phyloP scores from a whole-genome alignment of 2,797 vertebrate genomes.

The Anguilla anguilla region DNA sequence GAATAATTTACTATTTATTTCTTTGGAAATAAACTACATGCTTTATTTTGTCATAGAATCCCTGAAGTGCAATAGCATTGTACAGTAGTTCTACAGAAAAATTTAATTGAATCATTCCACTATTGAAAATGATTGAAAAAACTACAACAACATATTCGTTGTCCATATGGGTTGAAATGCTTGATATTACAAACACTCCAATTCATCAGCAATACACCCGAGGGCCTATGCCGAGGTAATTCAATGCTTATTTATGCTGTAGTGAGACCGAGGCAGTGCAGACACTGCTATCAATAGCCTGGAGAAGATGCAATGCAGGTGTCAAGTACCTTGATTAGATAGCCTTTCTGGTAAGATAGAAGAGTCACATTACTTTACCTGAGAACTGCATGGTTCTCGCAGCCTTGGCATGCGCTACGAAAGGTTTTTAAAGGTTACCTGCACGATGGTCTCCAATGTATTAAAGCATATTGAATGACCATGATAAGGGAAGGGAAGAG shows the following conservation, averaged over 20 bases:
- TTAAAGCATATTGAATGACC: constrained; percentile 6
- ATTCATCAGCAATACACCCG: neutral
- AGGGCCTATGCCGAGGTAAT: neutral
- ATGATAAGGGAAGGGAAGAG: neutral
- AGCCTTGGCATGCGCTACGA: neutral
- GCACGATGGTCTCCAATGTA: neutral
- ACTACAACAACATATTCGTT: neutral
- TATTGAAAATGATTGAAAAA: too few relatives aligned
- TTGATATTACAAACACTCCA: neutral
- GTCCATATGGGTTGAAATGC: neutral
- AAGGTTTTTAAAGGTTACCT: constrained; percentile 9
- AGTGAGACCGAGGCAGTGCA: neutral
- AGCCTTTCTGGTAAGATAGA: neutral
- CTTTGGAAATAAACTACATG: too few relatives aligned
- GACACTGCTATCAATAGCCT: neutral
- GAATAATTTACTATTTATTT: too few relatives aligned
- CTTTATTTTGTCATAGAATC: neutral
- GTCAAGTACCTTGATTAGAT: constrained; percentile 6
- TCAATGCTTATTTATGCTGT: neutral
- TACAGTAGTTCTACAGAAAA: neutral
- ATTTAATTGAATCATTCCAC: neutral
- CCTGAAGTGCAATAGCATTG: neutral
- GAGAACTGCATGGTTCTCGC: neutral
- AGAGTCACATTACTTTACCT: neutral
- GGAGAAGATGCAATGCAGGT: neutral